Evolutionary conservation across 2,888 invertebrate genomes (phyloP).

Genomic region (Rhimphoctona megacephalus): DNA sequence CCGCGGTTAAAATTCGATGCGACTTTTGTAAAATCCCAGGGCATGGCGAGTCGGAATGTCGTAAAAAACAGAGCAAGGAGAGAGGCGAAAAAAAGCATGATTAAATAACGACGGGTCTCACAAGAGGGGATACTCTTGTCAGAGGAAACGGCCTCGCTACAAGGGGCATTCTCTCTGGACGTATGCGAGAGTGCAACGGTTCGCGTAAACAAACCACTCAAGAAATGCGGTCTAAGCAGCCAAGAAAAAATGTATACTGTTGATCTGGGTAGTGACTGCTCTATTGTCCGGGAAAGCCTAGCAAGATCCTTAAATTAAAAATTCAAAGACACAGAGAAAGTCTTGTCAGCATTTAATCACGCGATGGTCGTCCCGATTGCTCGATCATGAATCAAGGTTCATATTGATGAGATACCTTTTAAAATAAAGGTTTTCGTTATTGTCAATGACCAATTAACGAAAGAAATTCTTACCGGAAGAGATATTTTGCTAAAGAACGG

Average conservation of each 20-base stretch:
- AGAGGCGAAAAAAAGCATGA: conserved; percentile 25
- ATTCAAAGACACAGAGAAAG: conserved; percentile 51
- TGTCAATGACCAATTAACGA: conserved; percentile 58
- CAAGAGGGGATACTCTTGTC: not conserved
- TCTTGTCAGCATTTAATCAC: conserved; percentile 65
- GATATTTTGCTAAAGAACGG: conserved; percentile 63
- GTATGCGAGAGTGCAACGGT: not conserved
- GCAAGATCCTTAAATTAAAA: conserved; percentile 55
- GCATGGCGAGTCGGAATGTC: conserved; percentile 36
- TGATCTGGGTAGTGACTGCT: conserved; percentile 70
- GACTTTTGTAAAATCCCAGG: conserved; percentile 34
- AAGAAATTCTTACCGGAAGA: conserved; percentile 65
- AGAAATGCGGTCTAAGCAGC: conserved; percentile 55
- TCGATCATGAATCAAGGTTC: conserved; percentile 48
- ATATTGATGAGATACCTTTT: conserved; percentile 61
- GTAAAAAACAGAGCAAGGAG: conserved; percentile 40
- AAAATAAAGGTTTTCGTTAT: conserved; percentile 66
- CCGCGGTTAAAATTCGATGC: not conserved
- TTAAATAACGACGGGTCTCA: conserved; percentile 2
- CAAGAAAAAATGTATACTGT: conserved; percentile 59
- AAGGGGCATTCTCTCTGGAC: not conserved
- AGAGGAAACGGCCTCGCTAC: not conserved
- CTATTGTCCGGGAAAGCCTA: conserved; percentile 66
- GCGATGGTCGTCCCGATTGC: conserved; percentile 61
- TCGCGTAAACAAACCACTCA: conserved; percentile 54